Base-by-base conservation (phyloP, 2,113 vertebrate genomes). In the Proterorhinus semilunaris region DNA sequence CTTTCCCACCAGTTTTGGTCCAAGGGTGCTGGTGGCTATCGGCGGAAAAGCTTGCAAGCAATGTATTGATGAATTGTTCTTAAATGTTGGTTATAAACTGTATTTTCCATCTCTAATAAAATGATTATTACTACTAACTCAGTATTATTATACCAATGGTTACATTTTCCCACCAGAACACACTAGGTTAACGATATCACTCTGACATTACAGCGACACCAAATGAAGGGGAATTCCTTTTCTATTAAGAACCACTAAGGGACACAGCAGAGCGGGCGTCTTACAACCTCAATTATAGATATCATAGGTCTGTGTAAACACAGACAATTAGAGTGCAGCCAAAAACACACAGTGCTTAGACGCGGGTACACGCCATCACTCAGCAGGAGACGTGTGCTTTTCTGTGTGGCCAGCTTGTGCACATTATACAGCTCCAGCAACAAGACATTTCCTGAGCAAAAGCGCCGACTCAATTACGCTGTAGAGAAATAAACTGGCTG, bases 241-340 rank as follows among this genome's bases (percentile, higher is more conserved):
- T 79, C 51, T 48, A 58, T 36, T 57, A n/a, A 42, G 42, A 73
- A 47, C 61, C 61, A 71, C 78, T 55, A 53, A 16, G 53, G 66
- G 62, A 71, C 62, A 52, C 53, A 55, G 58, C 72, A 79, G 62
- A 78, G 68, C 59, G 80, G 84, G 74, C 75, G 7, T 76, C 84
- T 76, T 68, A 67, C 83, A 62, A 79, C 73, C 75, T 83, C 88
- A 91, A 90, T 90, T 89, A 90, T 75, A 83, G 88, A 87, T 69
- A 82, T 85, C 77, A 80, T 71, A 73, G 70, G 72, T 88, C 82
- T 58, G 77, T 63, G 84, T 83, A 88, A 90, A 89, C 86, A 87
- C 27, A 0, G 59, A 45, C 76, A 83, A 83, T 87, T 88, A 82
- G 78, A 86, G 82, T 73, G 3, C 7, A 79, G 86, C 87, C 89